Evolutionary conservation across 2,113 vertebrate species (phyloP), one percentile per base, ranked within the genome.

Genomic region (Narcine bancroftii): DNA sequence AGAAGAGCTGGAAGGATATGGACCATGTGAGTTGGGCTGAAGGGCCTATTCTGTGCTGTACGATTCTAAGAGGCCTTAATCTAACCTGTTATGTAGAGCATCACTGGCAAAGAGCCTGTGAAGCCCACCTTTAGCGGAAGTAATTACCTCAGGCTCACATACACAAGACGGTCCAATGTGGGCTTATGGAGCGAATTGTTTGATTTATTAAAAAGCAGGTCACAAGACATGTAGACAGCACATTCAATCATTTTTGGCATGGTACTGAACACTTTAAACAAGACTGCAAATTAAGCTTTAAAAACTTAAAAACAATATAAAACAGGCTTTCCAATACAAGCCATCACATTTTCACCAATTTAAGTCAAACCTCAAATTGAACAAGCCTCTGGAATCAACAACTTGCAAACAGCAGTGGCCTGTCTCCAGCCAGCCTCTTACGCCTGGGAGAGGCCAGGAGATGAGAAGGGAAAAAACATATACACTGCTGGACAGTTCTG

Each of bases 141-240:
- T 11, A 71, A 71, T 45, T 71, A 26, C 63, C 47, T 45, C 24
- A 69, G 36, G 65, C 17, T 11, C 17, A 17, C n/a, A 39, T 56
- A 36, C 19, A 47, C 89, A 71, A 6, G 33, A 26, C 26, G 29
- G 66, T 47, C 11, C 39, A 17, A n/a, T 36, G 1, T 1, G 6
- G 81, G 56, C n/a, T 87, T 60, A 87, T 53, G 21, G n/a, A 2
- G 50, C 36, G 53, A 87, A 21, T 6, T 36, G 53, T 85, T 39
- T 60, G 53, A 63, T 87, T 63, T 87, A 87, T 91, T 69, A 91
- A 91, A 91, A 69, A 42, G 39, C 89, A 91, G 65, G 63, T 91
- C 65, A 71, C 26, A 29, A 29, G 63, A 91, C 65, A 6, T 39
- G 63, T 91, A 1, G 65, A 29, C 39, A 33, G 65, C 24, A 45